Evolutionary conservation across 2,797 vertebrate genomes (phyloP).

Genomic region (Halcyon smyrnensis): DNA sequence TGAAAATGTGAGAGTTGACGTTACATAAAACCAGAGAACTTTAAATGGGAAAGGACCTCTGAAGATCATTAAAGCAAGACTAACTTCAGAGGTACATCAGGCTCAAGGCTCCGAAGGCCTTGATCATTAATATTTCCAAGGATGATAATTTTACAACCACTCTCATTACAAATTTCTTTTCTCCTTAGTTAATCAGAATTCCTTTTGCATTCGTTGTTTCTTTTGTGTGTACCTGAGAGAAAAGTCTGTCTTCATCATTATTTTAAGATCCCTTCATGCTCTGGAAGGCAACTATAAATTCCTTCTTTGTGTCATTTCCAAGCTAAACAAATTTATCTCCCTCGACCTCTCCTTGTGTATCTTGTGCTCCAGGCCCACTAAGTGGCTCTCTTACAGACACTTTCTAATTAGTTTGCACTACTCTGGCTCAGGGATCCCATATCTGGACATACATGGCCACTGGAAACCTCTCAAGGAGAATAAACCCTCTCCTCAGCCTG

Average conservation of each 20-base stretch:
- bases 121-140: neutral
- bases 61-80: neutral
- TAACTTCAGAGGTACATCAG: neutral
- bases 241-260: neutral
- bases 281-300: neutral
- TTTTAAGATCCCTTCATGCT: neutral
- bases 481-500: neutral
- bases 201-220: fast-evolving
- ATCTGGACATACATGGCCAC: neutral
- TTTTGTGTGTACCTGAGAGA: neutral
- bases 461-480: neutral
- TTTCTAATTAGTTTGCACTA: neutral
- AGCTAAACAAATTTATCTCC: neutral
- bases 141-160: neutral
- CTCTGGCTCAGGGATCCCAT: fast-evolving
- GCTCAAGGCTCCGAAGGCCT: neutral
- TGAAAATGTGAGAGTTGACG: neutral
- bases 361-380: neutral
- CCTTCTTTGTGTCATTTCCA: neutral
- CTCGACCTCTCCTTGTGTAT: neutral
- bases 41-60: neutral
- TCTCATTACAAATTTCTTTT: neutral
- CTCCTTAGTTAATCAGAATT: neutral
- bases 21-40: neutral
- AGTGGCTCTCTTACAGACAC: neutral